phyloP scores from a whole-genome alignment of 2,888 invertebrate species.

The Machimus rusticus region DNA sequence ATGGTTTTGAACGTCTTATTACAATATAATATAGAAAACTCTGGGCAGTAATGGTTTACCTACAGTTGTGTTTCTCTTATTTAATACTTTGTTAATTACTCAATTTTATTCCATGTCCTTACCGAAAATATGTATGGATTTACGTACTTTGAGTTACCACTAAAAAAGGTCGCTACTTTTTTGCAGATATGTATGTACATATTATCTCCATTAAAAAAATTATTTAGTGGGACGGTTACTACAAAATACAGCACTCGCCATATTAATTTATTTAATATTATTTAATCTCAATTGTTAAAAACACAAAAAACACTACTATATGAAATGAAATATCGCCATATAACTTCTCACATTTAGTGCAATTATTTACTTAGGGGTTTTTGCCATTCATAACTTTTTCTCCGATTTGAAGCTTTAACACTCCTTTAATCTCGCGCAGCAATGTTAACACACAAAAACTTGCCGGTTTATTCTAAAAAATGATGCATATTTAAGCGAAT shows the following conservation, averaged over 20 bases:
- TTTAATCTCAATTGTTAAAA: background rate
- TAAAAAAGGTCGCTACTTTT: background rate
- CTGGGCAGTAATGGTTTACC: background rate
- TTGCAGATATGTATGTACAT: too few species aligned
- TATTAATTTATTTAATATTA: background rate
- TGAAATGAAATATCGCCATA: background rate
- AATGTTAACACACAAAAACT: background rate
- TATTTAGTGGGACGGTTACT: too few species aligned
- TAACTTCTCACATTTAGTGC: background rate
- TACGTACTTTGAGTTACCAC: too few species aligned
- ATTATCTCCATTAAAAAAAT: too few species aligned
- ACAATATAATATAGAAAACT: background rate
- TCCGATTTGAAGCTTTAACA: background rate
- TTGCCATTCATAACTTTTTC: background rate
- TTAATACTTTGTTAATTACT: background rate
- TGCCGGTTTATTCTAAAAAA: background rate
- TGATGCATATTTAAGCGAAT: background rate
- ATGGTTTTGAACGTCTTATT: too few species aligned
- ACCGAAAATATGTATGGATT: too few species aligned
- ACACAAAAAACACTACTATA: background rate
- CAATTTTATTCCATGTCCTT: background rate
- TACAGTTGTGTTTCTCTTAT: background rate
- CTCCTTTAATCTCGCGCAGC: background rate
- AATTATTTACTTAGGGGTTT: background rate
- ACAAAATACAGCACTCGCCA: background rate